Base-by-base conservation (phyloP, 2,888 invertebrate genomes). In the Chrysomela aeneicollis region DNA sequence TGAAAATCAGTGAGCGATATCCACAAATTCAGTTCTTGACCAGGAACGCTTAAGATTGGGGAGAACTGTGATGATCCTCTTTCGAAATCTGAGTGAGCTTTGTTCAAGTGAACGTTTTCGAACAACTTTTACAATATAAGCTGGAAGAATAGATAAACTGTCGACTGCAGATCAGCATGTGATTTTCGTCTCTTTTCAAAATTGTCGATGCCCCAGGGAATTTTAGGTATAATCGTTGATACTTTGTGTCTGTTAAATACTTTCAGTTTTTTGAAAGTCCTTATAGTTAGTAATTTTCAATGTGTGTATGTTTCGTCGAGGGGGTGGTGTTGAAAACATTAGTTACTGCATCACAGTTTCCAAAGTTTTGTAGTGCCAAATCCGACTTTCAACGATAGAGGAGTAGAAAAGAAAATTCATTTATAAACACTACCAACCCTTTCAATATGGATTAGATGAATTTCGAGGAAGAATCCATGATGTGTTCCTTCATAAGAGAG, bases 401-500 rank as follows among this genome's bases (percentile, higher is more conserved):
- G 26, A 26, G 26, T 26, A 26, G 26, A 26, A 5, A 6, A 26
- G 26, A 26, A 5, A 26, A 26, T 26, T 26, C n/a, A 26, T 26
- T 6, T 54, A 26, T 19, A 10, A 5, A 19, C n/a, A 30, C 8
- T 19, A 15, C 37, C 26, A 54, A 30, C 17, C 30, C 19, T 54
- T 54, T 54, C 8, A 30, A 15, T 51, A 51, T 53, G 30, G 30
- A 35, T 53, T 30, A 15, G n/a, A 32, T 10, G 3, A 19, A 19
- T 54, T 35, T 35, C 15, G 5, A 19, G 32, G 51, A 35, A 21
- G 18, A 35, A 59, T 51, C 30, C 17, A 59, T 61, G 18, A 58
- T 52, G 60, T 66, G 60, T 63, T 63, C 58, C 58, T 58, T 61
- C 49, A 63, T 46, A 47, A 58, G 65, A 67, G 67, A 64, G 69